Percentiles rank a stretch among this genome's conserved stretches.
These are phyloP conservation scores for Vicugna pacos DNA, from an alignment of 2,113 vertebrate species.

Conservation along the genomic window DNA sequence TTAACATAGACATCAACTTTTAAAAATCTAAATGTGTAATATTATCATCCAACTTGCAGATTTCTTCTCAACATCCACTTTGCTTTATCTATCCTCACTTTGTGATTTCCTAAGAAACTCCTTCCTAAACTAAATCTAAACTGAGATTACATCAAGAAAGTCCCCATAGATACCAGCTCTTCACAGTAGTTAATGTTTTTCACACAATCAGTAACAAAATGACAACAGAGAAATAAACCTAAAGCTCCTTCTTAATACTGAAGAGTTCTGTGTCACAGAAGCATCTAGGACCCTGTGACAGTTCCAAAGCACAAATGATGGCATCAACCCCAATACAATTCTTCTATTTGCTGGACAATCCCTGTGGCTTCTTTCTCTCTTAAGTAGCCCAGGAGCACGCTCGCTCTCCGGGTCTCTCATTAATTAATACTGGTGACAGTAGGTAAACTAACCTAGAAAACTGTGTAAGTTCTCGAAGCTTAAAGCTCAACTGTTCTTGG, in stretches of 20 bases:
- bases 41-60: background rate
- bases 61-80: constrained; percentile 2
- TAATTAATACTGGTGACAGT: background rate
- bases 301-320: constrained; percentile 2
- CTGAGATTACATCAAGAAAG: background rate
- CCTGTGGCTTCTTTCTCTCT: background rate
- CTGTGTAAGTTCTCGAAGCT: background rate
- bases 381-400: background rate
- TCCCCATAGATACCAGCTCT: background rate
- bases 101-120: background rate
- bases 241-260: background rate
- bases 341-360: background rate
- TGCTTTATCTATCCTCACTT: background rate
- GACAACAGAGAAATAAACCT: background rate
- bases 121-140: constrained; percentile 37
- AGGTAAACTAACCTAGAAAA: background rate
- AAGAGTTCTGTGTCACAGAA: background rate
- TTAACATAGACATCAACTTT: background rate
- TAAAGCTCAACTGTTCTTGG: background rate
- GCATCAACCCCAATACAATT: background rate
- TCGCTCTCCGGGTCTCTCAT: background rate
- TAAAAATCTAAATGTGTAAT: background rate
- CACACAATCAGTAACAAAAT: background rate
- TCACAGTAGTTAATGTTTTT: background rate
- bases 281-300: background rate